phyloP scores from a whole-genome alignment of 2,888 invertebrate genomes.

The Pristionchus japonicus region DNA sequence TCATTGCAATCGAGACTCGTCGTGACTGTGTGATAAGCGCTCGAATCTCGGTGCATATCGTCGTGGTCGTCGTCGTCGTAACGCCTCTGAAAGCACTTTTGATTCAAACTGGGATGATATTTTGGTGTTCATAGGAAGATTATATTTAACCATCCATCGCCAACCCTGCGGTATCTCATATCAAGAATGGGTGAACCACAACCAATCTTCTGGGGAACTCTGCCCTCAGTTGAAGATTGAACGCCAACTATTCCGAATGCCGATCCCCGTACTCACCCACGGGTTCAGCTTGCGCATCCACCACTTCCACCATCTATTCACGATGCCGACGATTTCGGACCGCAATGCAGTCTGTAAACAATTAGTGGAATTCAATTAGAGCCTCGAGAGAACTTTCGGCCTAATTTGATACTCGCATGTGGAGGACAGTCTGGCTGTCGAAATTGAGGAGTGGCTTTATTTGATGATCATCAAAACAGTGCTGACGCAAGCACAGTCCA shows the following conservation, averaged over 20 bases:
- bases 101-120: neutral
- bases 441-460: neutral
- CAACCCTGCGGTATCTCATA: too few relatives aligned
- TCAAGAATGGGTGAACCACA: too few relatives aligned
- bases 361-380: neutral
- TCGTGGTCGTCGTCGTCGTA: neutral
- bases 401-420: neutral
- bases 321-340: neutral
- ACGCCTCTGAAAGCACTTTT: neutral
- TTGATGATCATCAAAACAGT: neutral
- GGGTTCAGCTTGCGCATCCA: neutral
- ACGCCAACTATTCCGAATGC: neutral
- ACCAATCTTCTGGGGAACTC: too few relatives aligned
- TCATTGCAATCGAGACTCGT: neutral
- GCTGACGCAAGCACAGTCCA: neutral
- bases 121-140: too few relatives aligned
- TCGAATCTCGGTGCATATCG: neutral
- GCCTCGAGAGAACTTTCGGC: neutral
- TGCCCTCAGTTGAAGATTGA: neutral
- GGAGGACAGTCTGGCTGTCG: neutral
- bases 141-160: too few relatives aligned
- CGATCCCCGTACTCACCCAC: neutral
- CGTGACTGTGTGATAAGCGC: neutral
- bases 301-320: constrained; percentile 26
- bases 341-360: constrained; percentile 28